Percentiles rank a stretch among this genome's conserved stretches.
Evolutionary conservation across 2,797 vertebrate genomes (phyloP).

Genomic region (Avahi laniger): DNA sequence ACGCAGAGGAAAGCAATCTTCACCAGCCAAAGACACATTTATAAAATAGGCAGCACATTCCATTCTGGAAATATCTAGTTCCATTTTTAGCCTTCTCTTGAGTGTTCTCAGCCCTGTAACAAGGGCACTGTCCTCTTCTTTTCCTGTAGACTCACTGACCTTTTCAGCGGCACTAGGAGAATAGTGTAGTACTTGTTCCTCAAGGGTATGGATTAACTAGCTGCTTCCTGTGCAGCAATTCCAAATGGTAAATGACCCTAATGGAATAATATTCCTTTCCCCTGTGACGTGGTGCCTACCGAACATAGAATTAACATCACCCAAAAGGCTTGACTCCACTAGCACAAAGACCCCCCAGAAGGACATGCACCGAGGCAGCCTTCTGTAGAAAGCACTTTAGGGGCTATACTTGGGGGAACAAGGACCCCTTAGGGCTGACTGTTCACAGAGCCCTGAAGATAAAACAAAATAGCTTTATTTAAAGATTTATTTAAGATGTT

Average conservation of each 20-base stretch:
- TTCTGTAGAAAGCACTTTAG: neutral
- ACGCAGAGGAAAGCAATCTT: neutral
- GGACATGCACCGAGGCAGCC: neutral
- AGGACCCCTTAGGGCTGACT: constrained; percentile 51
- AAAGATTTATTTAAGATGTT: constrained; percentile 88
- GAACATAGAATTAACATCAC: neutral
- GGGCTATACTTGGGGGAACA: neutral
- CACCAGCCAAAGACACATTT: neutral
- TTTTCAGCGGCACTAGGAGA: constrained; percentile 32
- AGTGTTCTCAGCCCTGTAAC: neutral
- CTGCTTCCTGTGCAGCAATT: constrained; percentile 1
- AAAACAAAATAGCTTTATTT: constrained; percentile 87
- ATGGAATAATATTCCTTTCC: neutral
- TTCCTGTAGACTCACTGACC: neutral
- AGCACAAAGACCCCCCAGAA: neutral
- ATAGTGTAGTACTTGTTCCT: neutral
- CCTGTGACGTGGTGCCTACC: neutral
- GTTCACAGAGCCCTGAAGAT: constrained; percentile 80
- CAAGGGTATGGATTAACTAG: neutral
- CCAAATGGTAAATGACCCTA: constrained; percentile 13
- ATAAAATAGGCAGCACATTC: neutral
- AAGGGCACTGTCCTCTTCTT: neutral
- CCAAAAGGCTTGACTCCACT: neutral
- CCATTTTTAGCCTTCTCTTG: neutral
- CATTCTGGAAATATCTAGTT: constrained; percentile 20